Evolutionary conservation across 92 coral and sea anemone species (phyloP), one percentile per base, ranked within the genome.

Genomic region (Porites divaricata): DNA sequence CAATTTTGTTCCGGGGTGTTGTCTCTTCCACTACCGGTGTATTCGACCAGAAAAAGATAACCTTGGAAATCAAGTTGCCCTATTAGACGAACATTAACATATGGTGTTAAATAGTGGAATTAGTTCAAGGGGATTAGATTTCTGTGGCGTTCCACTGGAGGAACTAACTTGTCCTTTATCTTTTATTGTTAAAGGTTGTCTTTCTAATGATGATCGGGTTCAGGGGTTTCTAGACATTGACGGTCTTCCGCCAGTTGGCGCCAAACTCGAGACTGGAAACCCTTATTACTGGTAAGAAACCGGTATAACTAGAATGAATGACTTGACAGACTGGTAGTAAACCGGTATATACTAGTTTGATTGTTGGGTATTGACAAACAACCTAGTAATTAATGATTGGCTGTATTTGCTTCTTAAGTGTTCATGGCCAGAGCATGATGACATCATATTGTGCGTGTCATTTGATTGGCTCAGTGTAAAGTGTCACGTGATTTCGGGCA

Each of bases 231-330:
- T 96, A 15, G 99, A 96, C 69, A 70, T 81, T 61, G 99, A 96
- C 83, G 98, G 99, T 2, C 89, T 96, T 20, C 99, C 99, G 72
- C 91, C 92, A 45, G 86, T 96, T 84, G 99, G 99, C 45, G 87
- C 97, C 28, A 88, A 92, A 28, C 90, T 96, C 11, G 93, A 90
- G 73, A 73, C 85, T n/a, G 99, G 96, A 9, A 93, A 88, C 69
- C 99, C 98, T 25, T 94, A 87, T 64, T 96, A 94, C 81, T 77
- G 99, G 99, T 95, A 86, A 68, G 62, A 11, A 19, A 25, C 65
- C 20, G 6, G 64, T 51, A 8, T 22, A 20, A n/a, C 59, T 22
- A 62, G 35, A 22, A 66, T 24, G 91, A 51, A 96, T n/a, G n/a
- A 91, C 69, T 96, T 95, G 67, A 91, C 80, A 22, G 85, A 90